Evolutionary conservation across 2,113 vertebrate genomes (phyloP).

Genomic region (Dicerorhinus sumatrensis): DNA sequence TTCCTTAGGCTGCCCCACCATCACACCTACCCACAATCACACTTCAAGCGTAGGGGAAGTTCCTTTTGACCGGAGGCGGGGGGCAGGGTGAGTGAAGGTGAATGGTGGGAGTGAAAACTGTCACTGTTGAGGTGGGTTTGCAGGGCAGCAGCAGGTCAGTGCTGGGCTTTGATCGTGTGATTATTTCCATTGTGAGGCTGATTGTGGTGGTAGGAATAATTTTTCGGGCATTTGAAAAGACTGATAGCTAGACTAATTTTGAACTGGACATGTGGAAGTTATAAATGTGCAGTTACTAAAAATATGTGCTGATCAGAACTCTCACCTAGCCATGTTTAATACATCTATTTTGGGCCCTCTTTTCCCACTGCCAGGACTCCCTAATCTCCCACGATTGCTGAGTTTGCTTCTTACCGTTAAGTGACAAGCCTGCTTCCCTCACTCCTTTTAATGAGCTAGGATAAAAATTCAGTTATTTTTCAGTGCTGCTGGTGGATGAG

Average conservation of each 20-base stretch:
- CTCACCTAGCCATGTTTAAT: slow-evolving; percentile 40
- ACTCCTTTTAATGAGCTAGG: not conserved
- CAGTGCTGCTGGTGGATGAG: not conserved
- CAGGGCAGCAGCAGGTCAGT: not conserved
- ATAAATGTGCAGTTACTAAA: slow-evolving; percentile 68
- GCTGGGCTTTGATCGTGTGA: not conserved
- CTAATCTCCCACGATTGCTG: slow-evolving; percentile 54
- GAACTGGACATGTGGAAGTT: slow-evolving; percentile 46
- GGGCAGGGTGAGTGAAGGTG: not conserved
- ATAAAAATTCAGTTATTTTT: not conserved
- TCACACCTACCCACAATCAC: not conserved
- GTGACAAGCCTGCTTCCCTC: not conserved
- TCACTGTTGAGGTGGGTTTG: not conserved
- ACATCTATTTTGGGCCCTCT: slow-evolving; percentile 60
- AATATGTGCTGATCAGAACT: slow-evolving; percentile 62
- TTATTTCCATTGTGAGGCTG: not conserved
- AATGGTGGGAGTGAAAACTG: not conserved
- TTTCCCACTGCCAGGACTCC: slow-evolving; percentile 44
- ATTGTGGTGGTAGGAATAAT: not conserved
- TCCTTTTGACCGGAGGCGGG: not conserved
- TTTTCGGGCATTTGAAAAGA: slow-evolving; percentile 18
- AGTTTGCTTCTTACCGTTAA: not conserved
- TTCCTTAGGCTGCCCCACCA: not conserved
- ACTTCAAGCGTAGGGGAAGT: not conserved
- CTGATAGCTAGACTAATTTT: slow-evolving; percentile 47